Percentiles rank a stretch among this genome's conserved stretches.
phyloP scores from a whole-genome alignment of 2,113 vertebrate genomes.

The Ia io region DNA sequence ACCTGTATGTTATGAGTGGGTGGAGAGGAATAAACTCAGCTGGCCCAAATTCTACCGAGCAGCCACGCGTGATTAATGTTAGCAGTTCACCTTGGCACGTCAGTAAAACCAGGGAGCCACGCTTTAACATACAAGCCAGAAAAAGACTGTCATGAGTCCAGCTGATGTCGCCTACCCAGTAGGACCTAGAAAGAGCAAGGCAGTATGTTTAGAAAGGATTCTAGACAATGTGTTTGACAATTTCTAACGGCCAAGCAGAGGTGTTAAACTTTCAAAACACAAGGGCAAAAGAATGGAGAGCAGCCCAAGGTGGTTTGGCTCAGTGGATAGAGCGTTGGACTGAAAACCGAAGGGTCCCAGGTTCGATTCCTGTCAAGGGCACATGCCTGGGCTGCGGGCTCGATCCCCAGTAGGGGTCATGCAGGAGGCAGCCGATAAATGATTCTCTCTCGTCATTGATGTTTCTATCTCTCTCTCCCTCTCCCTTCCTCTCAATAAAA shows the following conservation, averaged over 20 bases:
- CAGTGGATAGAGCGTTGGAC: no score
- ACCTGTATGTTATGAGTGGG: slow-evolving; percentile 94
- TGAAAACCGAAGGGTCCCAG: no score
- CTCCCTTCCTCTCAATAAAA: no score
- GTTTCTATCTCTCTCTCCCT: no score
- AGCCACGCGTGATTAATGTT: slow-evolving; percentile 89
- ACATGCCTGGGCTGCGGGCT: no score
- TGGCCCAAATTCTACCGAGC: slow-evolving; percentile 94
- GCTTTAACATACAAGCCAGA: slow-evolving; percentile 94
- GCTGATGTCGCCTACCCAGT: slow-evolving; percentile 93
- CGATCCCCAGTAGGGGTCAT: no score
- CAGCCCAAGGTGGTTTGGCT: neutral
- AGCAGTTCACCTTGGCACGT: slow-evolving; percentile 90
- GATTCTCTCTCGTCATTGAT: no score
- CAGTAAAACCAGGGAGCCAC: slow-evolving; percentile 92
- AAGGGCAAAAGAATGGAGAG: neutral
- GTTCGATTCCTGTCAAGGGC: no score
- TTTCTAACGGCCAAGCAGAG: neutral
- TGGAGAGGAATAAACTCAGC: slow-evolving; percentile 96
- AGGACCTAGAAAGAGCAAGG: slow-evolving; percentile 87
- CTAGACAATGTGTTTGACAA: neutral
- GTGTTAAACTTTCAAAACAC: neutral
- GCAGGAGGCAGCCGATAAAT: no score
- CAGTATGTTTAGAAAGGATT: slow-evolving; percentile 23
- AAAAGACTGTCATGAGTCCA: slow-evolving; percentile 93